Evolutionary conservation across 2,888 invertebrate genomes (phyloP).

Genomic region (Luffia ferchaultella): DNA sequence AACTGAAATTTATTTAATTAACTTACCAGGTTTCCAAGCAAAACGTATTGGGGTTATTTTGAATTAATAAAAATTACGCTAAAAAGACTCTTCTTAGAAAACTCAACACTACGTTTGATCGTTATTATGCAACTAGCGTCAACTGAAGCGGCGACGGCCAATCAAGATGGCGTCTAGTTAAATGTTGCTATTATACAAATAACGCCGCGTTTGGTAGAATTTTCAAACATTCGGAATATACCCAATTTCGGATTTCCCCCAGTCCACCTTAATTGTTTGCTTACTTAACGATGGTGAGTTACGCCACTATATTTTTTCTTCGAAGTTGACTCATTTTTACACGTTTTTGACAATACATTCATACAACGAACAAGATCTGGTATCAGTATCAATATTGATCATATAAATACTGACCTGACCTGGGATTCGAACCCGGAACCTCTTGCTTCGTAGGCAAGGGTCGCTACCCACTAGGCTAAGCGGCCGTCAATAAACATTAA

Average conservation of each 20-base stretch:
- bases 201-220: slow-evolving; percentile 2
- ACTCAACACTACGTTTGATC: background rate
- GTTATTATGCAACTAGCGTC: background rate
- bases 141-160: background rate
- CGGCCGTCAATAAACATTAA: too few relatives aligned
- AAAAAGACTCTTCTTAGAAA: background rate
- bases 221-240: slow-evolving; percentile 1
- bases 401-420: too few relatives aligned
- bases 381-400: too few relatives aligned
- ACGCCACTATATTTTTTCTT: too few relatives aligned
- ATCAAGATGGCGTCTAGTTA: slow-evolving; percentile 2
- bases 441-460: too few relatives aligned
- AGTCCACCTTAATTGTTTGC: slow-evolving; percentile 4
- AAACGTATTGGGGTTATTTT: background rate
- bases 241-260: slow-evolving; percentile 3
- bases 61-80: background rate
- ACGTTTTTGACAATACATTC: too few relatives aligned
- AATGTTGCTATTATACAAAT: background rate
- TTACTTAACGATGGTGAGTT: too few relatives aligned
- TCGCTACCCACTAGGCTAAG: too few relatives aligned
- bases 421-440: too few relatives aligned
- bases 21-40: slow-evolving; percentile 2
- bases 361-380: too few relatives aligned
- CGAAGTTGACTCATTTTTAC: too few relatives aligned
- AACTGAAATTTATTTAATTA: slow-evolving; percentile 1